Percentiles rank a stretch among this genome's conserved stretches.
These are phyloP conservation scores for Patiria miniata DNA, from an alignment of 35 echinoderm and acorn worm genomes.

Conservation along the genomic window DNA sequence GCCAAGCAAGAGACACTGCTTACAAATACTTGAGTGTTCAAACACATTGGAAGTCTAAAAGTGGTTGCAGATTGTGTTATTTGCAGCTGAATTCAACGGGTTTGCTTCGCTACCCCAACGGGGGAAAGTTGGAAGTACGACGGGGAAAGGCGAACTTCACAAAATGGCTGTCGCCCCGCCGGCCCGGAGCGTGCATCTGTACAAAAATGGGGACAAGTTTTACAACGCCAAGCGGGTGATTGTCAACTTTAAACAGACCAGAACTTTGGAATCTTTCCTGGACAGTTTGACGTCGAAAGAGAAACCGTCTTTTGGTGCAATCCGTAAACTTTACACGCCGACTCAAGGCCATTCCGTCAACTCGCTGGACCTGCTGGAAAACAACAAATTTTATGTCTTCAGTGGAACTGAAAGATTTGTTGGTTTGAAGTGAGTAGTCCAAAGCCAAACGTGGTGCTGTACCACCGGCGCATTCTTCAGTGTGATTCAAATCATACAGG, in stretches of 20 bases:
- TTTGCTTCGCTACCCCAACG: no score
- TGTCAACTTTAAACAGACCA: constrained; percentile 67
- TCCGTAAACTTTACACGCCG: constrained; percentile 71
- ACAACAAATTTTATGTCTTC: constrained; percentile 60
- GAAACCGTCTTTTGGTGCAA: constrained; percentile 56
- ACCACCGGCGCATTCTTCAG: no score
- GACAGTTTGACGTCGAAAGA: constrained; percentile 67
- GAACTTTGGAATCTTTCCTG: constrained; percentile 75
- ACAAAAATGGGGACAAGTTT: constrained; percentile 79
- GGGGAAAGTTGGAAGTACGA: neutral
- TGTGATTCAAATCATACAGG: no score
- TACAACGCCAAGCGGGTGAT: constrained; percentile 71
- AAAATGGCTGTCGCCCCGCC: constrained; percentile 55
- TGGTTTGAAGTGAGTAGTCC: neutral
- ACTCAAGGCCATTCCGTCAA: constrained; percentile 60
- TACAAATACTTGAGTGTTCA: no score
- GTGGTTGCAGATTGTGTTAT: no score
- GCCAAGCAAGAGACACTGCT: no score
- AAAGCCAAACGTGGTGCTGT: no score
- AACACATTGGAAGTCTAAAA: no score
- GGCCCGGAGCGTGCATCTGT: constrained; percentile 77
- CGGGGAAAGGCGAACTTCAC: neutral
- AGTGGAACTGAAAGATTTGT: neutral
- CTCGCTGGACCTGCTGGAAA: constrained; percentile 57
- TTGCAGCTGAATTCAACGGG: no score